A percentile compares a stretch with the other conserved stretches of the same genome.
Evolutionary conservation across 2,888 invertebrate species (phyloP).

Genomic region (Falcaria lacertinaria): DNA sequence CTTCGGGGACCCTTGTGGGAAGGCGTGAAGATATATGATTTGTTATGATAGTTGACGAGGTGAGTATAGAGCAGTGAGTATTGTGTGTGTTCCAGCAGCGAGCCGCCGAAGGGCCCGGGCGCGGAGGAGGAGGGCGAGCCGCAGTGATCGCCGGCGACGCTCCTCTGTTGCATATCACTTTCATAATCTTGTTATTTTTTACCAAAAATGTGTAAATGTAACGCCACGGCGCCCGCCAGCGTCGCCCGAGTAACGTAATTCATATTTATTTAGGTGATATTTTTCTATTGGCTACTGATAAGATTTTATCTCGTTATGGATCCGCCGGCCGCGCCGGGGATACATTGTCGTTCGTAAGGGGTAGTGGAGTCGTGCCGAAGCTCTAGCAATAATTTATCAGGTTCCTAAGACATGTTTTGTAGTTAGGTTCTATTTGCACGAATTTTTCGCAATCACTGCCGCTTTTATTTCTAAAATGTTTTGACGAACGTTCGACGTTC

Average conservation of each 20-base stretch:
- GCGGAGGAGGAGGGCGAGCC: constrained; percentile 39
- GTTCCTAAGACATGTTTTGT: constrained; percentile 79
- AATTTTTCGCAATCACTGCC: constrained; percentile 77
- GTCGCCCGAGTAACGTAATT: constrained; percentile 55
- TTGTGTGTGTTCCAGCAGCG: constrained; percentile 28
- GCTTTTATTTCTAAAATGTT: constrained; percentile 65
- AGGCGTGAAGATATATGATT: no score
- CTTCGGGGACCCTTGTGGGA: no score
- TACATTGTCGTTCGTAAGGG: constrained; percentile 53
- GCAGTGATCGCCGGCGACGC: constrained; percentile 45
- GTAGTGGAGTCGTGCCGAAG: constrained; percentile 52
- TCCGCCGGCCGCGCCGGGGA: constrained; percentile 54
- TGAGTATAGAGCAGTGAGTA: no score
- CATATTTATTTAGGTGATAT: constrained; percentile 79
- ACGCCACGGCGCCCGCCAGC: constrained; percentile 24
- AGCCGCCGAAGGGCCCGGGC: constrained; percentile 42
- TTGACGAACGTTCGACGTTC: constrained; percentile 59
- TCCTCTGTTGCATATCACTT: constrained; percentile 62
- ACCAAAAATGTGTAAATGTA: constrained; percentile 64
- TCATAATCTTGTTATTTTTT: constrained; percentile 70
- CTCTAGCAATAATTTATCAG: constrained; percentile 79
- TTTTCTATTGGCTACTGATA: constrained; percentile 79
- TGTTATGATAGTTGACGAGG: no score
- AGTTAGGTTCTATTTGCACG: constrained; percentile 78
- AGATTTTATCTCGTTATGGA: constrained; percentile 73